phyloP scores from a whole-genome alignment of 2,113 vertebrate genomes.

The Microcebus jonahi region DNA sequence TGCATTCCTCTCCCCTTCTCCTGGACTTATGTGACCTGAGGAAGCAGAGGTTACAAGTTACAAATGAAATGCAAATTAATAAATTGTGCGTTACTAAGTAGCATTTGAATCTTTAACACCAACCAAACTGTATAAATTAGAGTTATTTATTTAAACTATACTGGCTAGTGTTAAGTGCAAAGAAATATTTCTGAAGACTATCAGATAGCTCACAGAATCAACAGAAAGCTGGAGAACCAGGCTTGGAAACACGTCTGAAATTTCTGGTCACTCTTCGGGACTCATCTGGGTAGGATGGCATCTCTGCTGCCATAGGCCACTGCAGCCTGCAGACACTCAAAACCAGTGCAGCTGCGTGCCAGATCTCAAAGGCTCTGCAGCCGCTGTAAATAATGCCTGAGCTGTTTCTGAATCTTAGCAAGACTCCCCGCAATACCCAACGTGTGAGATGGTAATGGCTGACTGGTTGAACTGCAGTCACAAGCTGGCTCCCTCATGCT shows the following conservation, averaged over 20 bases:
- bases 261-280: background rate
- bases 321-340: background rate
- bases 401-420: background rate
- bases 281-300: background rate
- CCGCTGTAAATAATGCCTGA: background rate
- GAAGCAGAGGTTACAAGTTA: background rate
- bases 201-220: background rate
- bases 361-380: background rate
- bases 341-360: background rate
- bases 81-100: background rate
- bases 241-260: background rate
- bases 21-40: background rate
- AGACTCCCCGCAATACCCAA: background rate
- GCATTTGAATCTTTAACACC: constrained; percentile 37
- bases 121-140: background rate
- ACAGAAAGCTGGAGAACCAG: background rate
- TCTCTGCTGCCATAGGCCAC: background rate
- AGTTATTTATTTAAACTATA: background rate
- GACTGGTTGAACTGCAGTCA: background rate
- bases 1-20: background rate
- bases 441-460: background rate
- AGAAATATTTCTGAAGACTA: background rate
- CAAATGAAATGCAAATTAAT: constrained; percentile 4
- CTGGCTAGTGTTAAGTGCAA: background rate
- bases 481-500: accelerated